These are phyloP conservation scores for Eulimnadia texana DNA, from an alignment of 1,140 invertebrate species.

Conservation along the genomic window DNA sequence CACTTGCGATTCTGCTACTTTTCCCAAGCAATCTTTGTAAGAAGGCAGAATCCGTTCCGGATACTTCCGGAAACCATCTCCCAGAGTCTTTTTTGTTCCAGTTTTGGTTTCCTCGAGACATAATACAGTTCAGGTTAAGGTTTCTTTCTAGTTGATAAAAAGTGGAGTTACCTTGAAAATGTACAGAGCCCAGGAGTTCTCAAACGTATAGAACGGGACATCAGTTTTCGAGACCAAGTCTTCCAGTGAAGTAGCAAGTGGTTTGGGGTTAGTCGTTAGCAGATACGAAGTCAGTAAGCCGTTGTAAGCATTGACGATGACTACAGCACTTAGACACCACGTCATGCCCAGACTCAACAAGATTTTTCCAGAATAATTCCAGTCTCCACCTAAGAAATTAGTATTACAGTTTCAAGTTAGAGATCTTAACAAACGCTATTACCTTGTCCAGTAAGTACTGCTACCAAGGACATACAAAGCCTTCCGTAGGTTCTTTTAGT, in stretches of 20 bases:
- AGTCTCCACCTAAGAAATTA: not conserved
- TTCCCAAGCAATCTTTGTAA: not conserved
- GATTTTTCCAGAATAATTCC: not conserved
- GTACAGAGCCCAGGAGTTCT: not conserved
- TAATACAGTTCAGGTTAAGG: not conserved
- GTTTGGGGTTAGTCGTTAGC: not conserved
- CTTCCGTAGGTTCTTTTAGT: too few species aligned
- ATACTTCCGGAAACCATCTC: not conserved
- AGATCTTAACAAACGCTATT: too few species aligned
- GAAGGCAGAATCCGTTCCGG: not conserved
- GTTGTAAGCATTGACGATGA: not conserved
- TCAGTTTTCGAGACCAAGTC: not conserved
- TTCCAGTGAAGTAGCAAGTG: not conserved
- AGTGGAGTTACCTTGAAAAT: not conserved
- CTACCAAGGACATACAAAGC: too few species aligned
- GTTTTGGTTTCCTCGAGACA: not conserved
- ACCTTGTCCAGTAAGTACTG: too few species aligned
- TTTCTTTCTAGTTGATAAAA: not conserved
- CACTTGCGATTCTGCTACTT: not conserved
- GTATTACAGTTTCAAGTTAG: not conserved
- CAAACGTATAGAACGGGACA: not conserved
- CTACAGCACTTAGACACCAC: not conserved
- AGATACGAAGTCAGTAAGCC: not conserved
- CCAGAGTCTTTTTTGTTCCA: not conserved
- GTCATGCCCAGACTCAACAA: not conserved